A percentile compares a stretch with the other conserved stretches of the same genome.
Conservation (phyloP, 2,797 vertebrate species). For the Falco peregrinus region DNA sequence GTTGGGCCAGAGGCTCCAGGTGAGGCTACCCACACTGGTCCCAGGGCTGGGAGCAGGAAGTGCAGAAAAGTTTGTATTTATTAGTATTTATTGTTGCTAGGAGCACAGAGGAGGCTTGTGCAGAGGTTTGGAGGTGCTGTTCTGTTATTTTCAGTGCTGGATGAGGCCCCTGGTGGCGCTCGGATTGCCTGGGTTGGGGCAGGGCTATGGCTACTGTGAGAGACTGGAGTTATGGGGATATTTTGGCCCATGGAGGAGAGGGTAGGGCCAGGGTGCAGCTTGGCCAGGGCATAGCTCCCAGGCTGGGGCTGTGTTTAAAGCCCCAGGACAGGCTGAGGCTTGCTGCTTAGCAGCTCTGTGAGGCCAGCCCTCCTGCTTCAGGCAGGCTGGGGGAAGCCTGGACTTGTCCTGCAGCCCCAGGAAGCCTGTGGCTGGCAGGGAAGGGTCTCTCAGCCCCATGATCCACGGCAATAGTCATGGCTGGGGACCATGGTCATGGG, state of each 20-base stretch:
- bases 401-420: neutral
- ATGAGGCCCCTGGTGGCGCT: neutral
- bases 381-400: neutral
- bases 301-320: neutral
- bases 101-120: neutral
- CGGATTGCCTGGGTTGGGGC: neutral
- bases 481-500: neutral
- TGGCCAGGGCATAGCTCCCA: neutral
- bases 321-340: neutral
- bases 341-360: neutral
- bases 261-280: neutral
- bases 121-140: neutral
- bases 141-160: neutral
- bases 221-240: no score
- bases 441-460: neutral
- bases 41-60: neutral
- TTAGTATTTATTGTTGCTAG: constrained; percentile 60
- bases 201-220: neutral
- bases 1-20: neutral
- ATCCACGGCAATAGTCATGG: no score
- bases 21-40: neutral
- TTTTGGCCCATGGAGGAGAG: no score
- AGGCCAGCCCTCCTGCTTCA: neutral
- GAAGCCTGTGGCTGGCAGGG: neutral
- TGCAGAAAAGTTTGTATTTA: constrained; percentile 19